Evolutionary conservation across 2,797 vertebrate species (phyloP).

Genomic region (Argyrosomus regius): DNA sequence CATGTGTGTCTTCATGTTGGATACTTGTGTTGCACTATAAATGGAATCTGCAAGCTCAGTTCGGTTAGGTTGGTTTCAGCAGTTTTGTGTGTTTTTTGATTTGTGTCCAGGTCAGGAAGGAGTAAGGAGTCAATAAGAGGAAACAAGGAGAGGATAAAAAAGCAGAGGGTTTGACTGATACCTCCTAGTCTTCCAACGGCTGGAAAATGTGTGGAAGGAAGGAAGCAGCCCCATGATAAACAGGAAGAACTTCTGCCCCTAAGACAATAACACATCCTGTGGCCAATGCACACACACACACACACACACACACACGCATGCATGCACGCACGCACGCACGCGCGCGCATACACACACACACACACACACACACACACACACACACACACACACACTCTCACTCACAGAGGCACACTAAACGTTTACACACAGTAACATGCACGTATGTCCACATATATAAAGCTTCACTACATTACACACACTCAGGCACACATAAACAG

Average conservation of each 20-base stretch:
- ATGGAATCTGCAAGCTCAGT: too few relatives aligned
- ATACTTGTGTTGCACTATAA: too few relatives aligned
- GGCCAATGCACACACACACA: conserved; percentile 34
- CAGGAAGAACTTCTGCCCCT: conserved; percentile 81
- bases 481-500: conserved; percentile 7
- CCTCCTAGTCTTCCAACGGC: conserved; percentile 52
- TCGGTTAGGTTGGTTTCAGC: too few relatives aligned
- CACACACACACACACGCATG: conserved; percentile 10
- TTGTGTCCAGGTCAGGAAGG: conserved; percentile 47
- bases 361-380: too few relatives aligned
- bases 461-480: background rate
- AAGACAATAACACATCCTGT: conserved; percentile 80
- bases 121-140: conserved; percentile 45
- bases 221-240: conserved; percentile 79
- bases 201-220: conserved; percentile 75
- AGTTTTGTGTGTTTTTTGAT: conserved; percentile 12
- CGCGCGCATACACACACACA: too few relatives aligned
- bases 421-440: conserved; percentile 22
- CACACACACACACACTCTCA: background rate
- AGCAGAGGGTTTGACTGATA: conserved; percentile 51
- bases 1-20: too few relatives aligned
- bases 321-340: too few relatives aligned
- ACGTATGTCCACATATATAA: conserved; percentile 8
- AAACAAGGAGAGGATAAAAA: conserved; percentile 42
- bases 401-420: conserved; percentile 16